Percentiles rank a stretch among this genome's conserved stretches.
Conservation (phyloP, 2,888 invertebrate species). For the Noctua pronuba region DNA sequence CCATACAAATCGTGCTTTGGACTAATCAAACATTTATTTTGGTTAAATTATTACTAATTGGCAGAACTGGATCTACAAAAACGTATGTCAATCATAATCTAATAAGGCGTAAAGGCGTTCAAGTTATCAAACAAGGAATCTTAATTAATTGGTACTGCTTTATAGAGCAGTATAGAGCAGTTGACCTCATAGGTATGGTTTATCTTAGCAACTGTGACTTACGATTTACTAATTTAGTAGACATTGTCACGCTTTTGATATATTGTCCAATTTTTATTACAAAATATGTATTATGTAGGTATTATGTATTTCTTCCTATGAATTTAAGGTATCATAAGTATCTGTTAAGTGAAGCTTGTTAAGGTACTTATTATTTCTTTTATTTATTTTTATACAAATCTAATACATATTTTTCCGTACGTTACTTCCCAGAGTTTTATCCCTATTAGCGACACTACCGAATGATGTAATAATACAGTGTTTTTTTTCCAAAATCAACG, state of each 20-base stretch:
- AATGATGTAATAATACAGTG: too few species aligned
- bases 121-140: slow-evolving; percentile 45
- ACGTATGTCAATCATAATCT: slow-evolving; percentile 37
- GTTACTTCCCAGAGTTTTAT: too few species aligned
- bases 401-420: too few species aligned
- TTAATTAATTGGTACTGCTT: slow-evolving; percentile 44
- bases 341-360: too few species aligned
- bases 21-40: slow-evolving; percentile 12
- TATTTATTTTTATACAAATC: too few species aligned
- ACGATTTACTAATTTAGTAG: slow-evolving; percentile 20
- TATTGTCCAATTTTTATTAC: neutral
- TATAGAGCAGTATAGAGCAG: slow-evolving; percentile 42
- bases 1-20: neutral
- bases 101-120: slow-evolving; percentile 42
- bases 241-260: slow-evolving; percentile 8
- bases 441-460: too few species aligned
- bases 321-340: too few species aligned
- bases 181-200: slow-evolving; percentile 35
- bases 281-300: neutral
- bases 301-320: neutral
- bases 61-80: slow-evolving; percentile 12
- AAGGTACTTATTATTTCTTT: too few species aligned
- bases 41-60: slow-evolving; percentile 27
- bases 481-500: too few species aligned
- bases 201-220: neutral